Conservation (phyloP, 2,888 invertebrate genomes). For the Drosophila mimica region DNA sequence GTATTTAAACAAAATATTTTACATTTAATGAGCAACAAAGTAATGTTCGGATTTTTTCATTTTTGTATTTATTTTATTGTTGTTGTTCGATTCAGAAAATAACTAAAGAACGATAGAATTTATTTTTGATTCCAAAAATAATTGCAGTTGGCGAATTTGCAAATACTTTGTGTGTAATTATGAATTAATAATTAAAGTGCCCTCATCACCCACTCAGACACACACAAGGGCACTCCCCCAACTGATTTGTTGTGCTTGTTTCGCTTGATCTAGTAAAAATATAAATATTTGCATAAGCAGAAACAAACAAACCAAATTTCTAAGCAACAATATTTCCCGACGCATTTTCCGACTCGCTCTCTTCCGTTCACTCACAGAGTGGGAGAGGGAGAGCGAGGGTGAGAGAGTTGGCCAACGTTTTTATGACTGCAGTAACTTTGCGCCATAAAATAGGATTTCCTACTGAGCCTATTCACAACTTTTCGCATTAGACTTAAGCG, state of each 20-base stretch:
- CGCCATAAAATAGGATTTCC: constrained; percentile 80
- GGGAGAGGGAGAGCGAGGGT: background rate
- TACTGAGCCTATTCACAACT: constrained; percentile 81
- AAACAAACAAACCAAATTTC: constrained; percentile 39
- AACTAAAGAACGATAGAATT: background rate
- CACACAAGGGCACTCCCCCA: background rate
- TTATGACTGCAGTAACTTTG: constrained; percentile 80
- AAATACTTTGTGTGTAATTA: background rate
- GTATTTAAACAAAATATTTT: background rate
- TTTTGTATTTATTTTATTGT: background rate
- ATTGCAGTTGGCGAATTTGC: background rate
- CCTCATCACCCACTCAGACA: background rate
- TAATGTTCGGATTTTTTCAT: background rate
- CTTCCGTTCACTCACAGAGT: background rate
- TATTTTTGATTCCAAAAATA: background rate
- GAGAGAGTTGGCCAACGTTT: constrained; percentile 60
- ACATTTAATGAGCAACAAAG: background rate
- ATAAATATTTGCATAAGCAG: constrained; percentile 50
- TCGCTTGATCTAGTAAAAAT: constrained; percentile 9
- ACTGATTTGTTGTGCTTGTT: background rate
- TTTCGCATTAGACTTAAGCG: constrained; percentile 82
- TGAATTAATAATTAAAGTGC: constrained; percentile 4
- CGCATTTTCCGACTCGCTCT: background rate
- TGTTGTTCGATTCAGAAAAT: background rate
- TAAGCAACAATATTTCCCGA: constrained; percentile 30